Evolutionary conservation across 2,113 vertebrate genomes (phyloP).

Genomic region (Cettia cetti): DNA sequence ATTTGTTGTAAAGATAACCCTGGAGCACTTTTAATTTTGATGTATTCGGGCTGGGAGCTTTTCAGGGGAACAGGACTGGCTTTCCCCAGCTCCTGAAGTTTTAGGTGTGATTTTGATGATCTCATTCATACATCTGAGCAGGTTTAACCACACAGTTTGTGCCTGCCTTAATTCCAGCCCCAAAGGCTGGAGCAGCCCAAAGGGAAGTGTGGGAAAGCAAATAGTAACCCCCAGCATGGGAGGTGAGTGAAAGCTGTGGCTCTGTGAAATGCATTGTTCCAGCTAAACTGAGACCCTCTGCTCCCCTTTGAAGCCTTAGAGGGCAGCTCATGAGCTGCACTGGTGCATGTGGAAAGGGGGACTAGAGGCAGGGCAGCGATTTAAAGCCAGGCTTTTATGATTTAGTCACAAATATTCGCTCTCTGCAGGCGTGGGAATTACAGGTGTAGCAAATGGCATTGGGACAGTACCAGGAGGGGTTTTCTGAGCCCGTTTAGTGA

Average conservation of each 20-base stretch:
- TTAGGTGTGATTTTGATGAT: not conserved
- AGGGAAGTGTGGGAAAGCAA: conserved; percentile 59
- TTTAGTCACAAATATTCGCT: not conserved
- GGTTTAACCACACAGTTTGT: not conserved
- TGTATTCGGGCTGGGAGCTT: not conserved
- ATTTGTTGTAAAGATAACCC: not conserved
- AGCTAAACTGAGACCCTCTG: conserved; percentile 9
- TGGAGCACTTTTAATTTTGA: not conserved
- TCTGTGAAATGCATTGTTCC: conserved; percentile 44
- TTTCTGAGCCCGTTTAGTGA: not conserved
- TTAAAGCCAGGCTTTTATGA: not conserved
- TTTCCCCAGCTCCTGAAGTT: not conserved
- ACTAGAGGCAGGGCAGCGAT: not conserved
- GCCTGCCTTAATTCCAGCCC: conserved; percentile 37
- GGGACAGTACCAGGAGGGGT: not conserved
- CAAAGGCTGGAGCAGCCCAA: conserved; percentile 6
- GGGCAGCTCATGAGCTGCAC: not conserved
- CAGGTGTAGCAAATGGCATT: not conserved
- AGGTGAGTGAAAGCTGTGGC: conserved; percentile 45
- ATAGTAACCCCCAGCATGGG: conserved; percentile 50
- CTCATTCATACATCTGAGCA: not conserved
- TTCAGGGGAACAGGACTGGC: not conserved
- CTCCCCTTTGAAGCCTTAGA: conserved; percentile 18
- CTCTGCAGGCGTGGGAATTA: not conserved
- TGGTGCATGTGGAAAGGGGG: not conserved